These are phyloP conservation scores for Antennarius maculatus DNA, from an alignment of 2,797 vertebrate species.

Conservation along the genomic window DNA sequence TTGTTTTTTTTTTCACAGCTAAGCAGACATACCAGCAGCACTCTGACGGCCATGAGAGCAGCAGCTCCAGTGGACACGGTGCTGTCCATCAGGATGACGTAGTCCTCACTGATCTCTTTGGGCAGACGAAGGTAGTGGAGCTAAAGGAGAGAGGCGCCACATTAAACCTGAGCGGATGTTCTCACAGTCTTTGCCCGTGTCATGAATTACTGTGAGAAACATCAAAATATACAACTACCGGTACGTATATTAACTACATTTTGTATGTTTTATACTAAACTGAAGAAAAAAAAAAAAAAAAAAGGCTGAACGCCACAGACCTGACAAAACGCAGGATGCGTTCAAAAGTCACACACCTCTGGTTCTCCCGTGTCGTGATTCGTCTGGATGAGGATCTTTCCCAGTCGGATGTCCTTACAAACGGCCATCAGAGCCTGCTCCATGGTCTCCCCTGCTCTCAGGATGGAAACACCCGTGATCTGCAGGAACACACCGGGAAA, in stretches of 20 bases:
- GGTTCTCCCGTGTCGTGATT: conserved; percentile 92
- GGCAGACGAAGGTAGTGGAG: conserved; percentile 92
- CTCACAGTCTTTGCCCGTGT: background rate
- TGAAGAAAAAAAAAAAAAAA: too few species aligned
- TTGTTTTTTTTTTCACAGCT: too few species aligned
- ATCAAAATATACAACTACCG: too few species aligned
- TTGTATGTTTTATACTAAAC: too few species aligned
- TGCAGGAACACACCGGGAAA: conserved; percentile 42
- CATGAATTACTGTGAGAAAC: background rate
- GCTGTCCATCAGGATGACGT: conserved; percentile 94
- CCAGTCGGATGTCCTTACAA: conserved; percentile 92
- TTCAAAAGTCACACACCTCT: conserved; percentile 76
- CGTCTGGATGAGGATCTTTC: conserved; percentile 95
- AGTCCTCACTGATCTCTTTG: conserved; percentile 92
- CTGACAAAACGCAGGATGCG: too few species aligned
- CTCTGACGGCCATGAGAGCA: conserved; percentile 90
- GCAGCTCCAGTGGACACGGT: conserved; percentile 92
- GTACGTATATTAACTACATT: too few species aligned
- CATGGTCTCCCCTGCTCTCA: conserved; percentile 93
- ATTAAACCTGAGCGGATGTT: background rate
- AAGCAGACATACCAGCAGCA: conserved; percentile 82
- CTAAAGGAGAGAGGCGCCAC: conserved; percentile 55
- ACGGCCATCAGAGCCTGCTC: conserved; percentile 91
- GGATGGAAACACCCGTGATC: conserved; percentile 91
- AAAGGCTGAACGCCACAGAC: too few species aligned